Base-by-base conservation (phyloP, 2,113 vertebrate species). In the Callithrix jacchus region DNA sequence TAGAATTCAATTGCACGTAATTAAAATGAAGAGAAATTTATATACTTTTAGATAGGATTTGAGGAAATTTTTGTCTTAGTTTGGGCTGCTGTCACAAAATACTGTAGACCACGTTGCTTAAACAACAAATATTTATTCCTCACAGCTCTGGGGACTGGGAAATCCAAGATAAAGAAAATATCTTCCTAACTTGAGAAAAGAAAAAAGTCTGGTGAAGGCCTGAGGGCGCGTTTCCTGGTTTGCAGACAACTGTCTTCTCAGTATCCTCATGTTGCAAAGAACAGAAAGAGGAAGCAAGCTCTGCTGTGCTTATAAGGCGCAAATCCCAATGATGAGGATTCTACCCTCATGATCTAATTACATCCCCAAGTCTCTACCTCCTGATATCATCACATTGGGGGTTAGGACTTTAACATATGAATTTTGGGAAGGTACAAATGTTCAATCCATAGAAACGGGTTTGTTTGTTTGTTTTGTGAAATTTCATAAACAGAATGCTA, bases 11-110 rank as follows among this genome's bases (percentile, higher is more conserved):
- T 9, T 45, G 32, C 52, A 90, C 49, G 71, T 83, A 80, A 89
- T 74, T 89, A 79, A 80, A 73, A 35, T 58, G 17, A 95, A 94
- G 47, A 93, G 42, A 94, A 89, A 64, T 52, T n/a, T 8, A 89
- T 74, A 27, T 21, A 32, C 86, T 84, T 96, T 79, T 71, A 64
- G 61, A 92, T 37, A 68, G 68, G 8, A 64, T 14, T 89, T 12
- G 5, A 87, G 35, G 54, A 95, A 82, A 70, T 20, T 30, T 42
- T 45, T n/a, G 35, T 82, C 66, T 81, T 61, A 49, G 21, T 66
- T 54, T 49, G 74, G 20, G 68, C 42, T 45, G 37, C 18, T 92
- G 12, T 45, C 76, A 82, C 8, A 87, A n/a, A 81, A 27, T 35
- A 82, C 10, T 23, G 13, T 1, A 56, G 45, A 76, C 13, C 52